These are phyloP conservation scores for Sphaeramia orbicularis DNA, from an alignment of 2,797 vertebrate genomes.

Conservation along the genomic window DNA sequence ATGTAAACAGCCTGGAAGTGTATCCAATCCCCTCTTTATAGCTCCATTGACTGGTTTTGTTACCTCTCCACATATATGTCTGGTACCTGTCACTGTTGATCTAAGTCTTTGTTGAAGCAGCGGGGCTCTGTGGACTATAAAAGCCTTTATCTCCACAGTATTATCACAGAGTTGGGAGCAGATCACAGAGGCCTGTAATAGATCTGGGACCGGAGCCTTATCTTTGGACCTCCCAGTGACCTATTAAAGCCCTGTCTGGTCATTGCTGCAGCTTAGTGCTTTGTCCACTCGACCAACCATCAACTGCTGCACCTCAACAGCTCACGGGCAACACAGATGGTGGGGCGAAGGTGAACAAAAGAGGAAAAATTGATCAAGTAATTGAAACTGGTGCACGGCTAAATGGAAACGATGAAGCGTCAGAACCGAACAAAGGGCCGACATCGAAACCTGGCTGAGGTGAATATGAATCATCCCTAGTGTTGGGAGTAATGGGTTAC, in stretches of 20 bases:
- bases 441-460: not conserved
- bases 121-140: slow-evolving; percentile 7
- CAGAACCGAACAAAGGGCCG: slow-evolving; percentile 25
- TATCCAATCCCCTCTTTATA: slow-evolving; percentile 10
- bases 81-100: slow-evolving; percentile 21
- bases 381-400: slow-evolving; percentile 17
- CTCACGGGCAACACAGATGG: slow-evolving; percentile 35
- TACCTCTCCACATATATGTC: slow-evolving; percentile 1
- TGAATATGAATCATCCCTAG: too few species aligned
- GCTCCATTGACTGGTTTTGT: slow-evolving; percentile 7
- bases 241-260: slow-evolving; percentile 29
- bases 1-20: not conserved
- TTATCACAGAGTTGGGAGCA: slow-evolving; percentile 25
- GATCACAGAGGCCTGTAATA: slow-evolving; percentile 42
- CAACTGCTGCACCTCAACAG: slow-evolving; percentile 17
- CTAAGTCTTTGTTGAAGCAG: not conserved
- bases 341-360: slow-evolving; percentile 22
- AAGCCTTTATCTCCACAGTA: slow-evolving; percentile 27
- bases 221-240: slow-evolving; percentile 62
- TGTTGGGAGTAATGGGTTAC: too few species aligned
- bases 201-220: slow-evolving; percentile 51
- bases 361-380: slow-evolving; percentile 4
- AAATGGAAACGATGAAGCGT: slow-evolving; percentile 18
- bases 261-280: slow-evolving; percentile 29
- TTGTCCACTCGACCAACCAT: slow-evolving; percentile 32